These are phyloP conservation scores for Asbolus verrucosus DNA, from an alignment of 1,140 invertebrate genomes.

Conservation along the genomic window DNA sequence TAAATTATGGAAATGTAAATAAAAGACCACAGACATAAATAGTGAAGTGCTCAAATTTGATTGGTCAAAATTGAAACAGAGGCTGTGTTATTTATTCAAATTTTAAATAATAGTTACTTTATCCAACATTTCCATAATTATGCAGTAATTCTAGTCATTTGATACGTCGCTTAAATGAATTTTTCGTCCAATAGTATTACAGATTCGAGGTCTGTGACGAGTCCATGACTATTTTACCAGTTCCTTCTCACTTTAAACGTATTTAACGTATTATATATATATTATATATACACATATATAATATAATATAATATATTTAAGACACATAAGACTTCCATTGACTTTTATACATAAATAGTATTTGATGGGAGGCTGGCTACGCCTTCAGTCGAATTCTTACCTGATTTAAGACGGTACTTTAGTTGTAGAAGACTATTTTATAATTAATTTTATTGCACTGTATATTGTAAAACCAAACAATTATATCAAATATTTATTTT, in stretches of 20 bases:
- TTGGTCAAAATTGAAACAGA: not conserved
- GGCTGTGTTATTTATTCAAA: constrained; percentile 28
- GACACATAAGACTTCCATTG: constrained; percentile 3
- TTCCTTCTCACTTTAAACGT: constrained; percentile 15
- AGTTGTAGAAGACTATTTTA: constrained; percentile 2
- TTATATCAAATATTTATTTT: constrained; percentile 40
- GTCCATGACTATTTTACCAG: constrained; percentile 27
- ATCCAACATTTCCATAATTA: constrained; percentile 6
- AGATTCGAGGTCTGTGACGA: constrained; percentile 10
- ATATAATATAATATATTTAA: no score
- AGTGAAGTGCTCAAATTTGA: not conserved
- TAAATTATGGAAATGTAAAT: constrained; percentile 13
- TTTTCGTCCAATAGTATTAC: constrained; percentile 32
- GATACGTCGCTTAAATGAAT: constrained; percentile 29
- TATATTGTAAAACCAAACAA: constrained; percentile 26
- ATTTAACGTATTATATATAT: no score
- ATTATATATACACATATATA: no score
- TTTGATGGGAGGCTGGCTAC: not conserved
- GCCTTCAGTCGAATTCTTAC: not conserved
- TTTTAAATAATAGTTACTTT: not conserved
- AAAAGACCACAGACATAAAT: not conserved
- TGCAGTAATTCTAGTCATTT: constrained; percentile 32
- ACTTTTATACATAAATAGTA: not conserved
- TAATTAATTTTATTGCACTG: constrained; percentile 15
- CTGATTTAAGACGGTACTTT: constrained; percentile 17